Evolutionary conservation across 1,140 invertebrate species (phyloP), one percentile per base, ranked within the genome.

Genomic region (Radopholus similis): DNA sequence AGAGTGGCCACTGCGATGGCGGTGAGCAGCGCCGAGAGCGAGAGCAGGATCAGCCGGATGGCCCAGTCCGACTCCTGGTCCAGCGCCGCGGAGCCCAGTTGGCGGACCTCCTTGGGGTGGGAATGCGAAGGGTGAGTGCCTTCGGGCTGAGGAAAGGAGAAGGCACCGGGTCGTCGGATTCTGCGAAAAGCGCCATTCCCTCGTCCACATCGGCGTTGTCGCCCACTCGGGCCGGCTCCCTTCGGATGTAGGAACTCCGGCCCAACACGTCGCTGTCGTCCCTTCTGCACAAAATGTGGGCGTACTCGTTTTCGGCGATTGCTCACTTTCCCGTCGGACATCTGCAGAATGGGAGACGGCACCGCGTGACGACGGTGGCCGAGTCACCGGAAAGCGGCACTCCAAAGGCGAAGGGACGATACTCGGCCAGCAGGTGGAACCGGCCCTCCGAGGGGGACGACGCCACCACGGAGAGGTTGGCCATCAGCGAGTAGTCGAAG

Each of bases 1-100:
- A 85, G 74, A 35, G 84, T 80, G 64, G 83, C 84, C 0, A 85
- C 57, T 0, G 84, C 69, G 1, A 83, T 60, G n/a, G 84, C 72
- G 13, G 83, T 76, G 3, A 81, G 55, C 11, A 77, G 47, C 28
- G 71, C 38, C 9, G 78, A 71, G 38, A 73, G 60, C 1, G 69
- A 62, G 32, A 79, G 58, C 23, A 80, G 63, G 18, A 82, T 62
- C 32, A 74, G 70, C 32, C 63, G 64, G 28, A 73, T 74, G 42
- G 64, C 40, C 23, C 68, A 64, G 11, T 72, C 38, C 30, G 57
- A 32, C 34, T 62, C 59, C 13, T 42, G 59, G 21, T 42, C 42
- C 18, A 62, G 66, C 44, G 74, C 72, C 73, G 21, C 58, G 51
- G 37, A 71, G 67, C 44, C 53, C 47, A 18, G 64, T 65, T 28